phyloP scores from a whole-genome alignment of 1,140 invertebrate genomes.

The Pseudomyrmex concolor region DNA sequence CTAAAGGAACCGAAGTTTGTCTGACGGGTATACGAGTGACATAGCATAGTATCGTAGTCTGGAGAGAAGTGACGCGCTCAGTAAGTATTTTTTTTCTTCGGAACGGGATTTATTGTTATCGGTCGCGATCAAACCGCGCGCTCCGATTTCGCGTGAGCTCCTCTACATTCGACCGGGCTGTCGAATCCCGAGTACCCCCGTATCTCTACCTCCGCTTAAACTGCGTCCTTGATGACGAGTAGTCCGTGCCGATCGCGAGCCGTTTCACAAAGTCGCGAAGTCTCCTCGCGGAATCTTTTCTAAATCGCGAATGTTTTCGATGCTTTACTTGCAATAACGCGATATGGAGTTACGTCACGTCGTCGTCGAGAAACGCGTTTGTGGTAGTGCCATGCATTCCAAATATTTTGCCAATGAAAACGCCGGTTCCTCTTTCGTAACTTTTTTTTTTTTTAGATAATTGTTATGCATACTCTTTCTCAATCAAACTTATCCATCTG shows the following conservation, averaged over 20 bases:
- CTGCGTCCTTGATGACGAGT: conserved; percentile 20
- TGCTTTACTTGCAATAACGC: conserved; percentile 61
- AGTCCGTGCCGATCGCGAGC: conserved; percentile 7
- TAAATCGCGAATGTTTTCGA: not conserved
- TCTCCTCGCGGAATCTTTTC: not conserved
- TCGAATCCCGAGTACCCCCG: conserved; percentile 46
- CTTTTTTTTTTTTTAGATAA: not conserved
- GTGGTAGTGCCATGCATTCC: conserved; percentile 75
- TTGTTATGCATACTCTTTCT: too few species aligned
- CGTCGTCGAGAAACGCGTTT: conserved; percentile 62
- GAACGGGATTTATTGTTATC: not conserved
- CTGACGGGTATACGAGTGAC: conserved; percentile 29
- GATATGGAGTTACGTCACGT: conserved; percentile 63
- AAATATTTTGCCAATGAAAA: conserved; percentile 69
- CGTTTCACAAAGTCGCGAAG: not conserved
- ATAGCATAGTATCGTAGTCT: conserved; percentile 13
- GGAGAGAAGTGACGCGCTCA: not conserved
- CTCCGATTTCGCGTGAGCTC: conserved; percentile 3
- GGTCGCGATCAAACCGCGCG: not conserved
- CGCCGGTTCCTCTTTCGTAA: conserved; percentile 52
- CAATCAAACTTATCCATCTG: not conserved
- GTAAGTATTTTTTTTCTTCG: not conserved
- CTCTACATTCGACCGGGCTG: conserved; percentile 32
- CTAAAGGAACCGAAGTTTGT: conserved; percentile 8
- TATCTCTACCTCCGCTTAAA: conserved; percentile 52